Conservation (phyloP, 2,888 invertebrate genomes). For the Odontothrips loti region DNA sequence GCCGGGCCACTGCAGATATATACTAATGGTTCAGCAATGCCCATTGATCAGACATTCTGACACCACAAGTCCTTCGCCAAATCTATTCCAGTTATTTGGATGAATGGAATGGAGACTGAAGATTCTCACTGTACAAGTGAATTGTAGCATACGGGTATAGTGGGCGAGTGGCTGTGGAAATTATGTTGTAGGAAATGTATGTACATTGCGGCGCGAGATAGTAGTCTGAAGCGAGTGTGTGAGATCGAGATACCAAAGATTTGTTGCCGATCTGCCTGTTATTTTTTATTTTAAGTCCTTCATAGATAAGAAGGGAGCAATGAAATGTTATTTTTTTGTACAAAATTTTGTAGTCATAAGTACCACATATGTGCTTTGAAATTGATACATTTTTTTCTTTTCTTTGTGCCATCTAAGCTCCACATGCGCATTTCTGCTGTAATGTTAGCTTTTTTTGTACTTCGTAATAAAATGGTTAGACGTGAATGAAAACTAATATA, state of each 20-base stretch:
- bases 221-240: background rate
- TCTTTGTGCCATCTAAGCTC: background rate
- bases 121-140: background rate
- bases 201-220: background rate
- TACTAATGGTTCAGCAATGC: too few relatives aligned
- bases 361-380: background rate
- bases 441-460: slow-evolving; percentile 22
- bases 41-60: background rate
- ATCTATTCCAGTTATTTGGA: slow-evolving; percentile 1
- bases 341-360: too few relatives aligned
- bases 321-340: too few relatives aligned
- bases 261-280: background rate
- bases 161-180: background rate
- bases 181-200: too few relatives aligned
- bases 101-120: background rate
- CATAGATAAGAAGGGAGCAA: too few relatives aligned
- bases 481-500: background rate
- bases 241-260: slow-evolving; percentile 15
- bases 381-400: background rate
- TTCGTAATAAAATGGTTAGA: background rate
- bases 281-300: background rate
- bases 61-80: background rate
- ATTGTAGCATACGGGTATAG: background rate
- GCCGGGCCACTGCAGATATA: background rate
- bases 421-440: background rate